Percentiles rank a stretch among this genome's conserved stretches.
Evolutionary conservation across 2,113 vertebrate species (phyloP).

Genomic region (Coregonus clupeaformis): DNA sequence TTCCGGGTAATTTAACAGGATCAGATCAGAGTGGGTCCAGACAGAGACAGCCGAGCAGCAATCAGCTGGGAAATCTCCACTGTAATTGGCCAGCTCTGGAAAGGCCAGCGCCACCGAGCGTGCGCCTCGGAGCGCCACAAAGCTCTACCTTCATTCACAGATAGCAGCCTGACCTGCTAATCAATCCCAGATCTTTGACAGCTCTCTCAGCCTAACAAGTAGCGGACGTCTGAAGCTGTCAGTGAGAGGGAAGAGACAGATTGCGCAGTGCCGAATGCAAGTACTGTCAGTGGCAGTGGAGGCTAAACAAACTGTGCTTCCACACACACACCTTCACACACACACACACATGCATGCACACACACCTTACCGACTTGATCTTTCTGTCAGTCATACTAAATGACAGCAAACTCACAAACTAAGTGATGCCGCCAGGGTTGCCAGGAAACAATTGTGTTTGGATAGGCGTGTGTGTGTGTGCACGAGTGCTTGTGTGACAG

Average conservation of each 20-base stretch:
- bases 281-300: no score
- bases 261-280: no score
- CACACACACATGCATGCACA: no score
- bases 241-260: not conserved
- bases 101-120: not conserved
- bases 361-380: no score
- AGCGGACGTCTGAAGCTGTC: not conserved
- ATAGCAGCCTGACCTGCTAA: not conserved
- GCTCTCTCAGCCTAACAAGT: not conserved
- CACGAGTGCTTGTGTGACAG: not conserved
- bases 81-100: not conserved
- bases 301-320: no score
- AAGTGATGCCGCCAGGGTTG: not conserved
- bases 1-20: slow-evolving; percentile 2
- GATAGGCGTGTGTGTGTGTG: not conserved
- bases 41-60: not conserved
- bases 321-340: no score
- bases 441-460: not conserved
- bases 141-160: not conserved
- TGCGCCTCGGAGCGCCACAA: no score
- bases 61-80: slow-evolving; percentile 1
- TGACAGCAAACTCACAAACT: not conserved
- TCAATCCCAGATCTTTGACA: not conserved
- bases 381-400: no score
- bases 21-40: not conserved